Evolutionary conservation across 2,797 vertebrate genomes (phyloP).

Genomic region (Karalla daura): DNA sequence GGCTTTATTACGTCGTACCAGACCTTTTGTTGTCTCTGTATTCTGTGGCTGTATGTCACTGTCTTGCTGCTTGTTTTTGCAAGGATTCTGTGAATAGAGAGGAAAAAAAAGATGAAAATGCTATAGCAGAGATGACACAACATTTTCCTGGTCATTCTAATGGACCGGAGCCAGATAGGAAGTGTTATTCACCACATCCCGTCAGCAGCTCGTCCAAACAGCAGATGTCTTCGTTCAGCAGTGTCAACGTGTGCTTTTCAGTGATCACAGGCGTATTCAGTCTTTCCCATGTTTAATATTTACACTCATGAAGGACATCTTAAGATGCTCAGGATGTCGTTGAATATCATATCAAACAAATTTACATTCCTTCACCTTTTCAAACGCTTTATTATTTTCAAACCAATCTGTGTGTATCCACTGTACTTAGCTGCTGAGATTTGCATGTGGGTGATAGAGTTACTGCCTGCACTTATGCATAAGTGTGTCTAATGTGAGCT

Average conservation of each 20-base stretch:
- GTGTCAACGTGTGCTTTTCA: slow-evolving; percentile 8
- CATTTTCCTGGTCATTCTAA: slow-evolving; percentile 1
- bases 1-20: neutral
- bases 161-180: slow-evolving; percentile 38
- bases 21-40: neutral
- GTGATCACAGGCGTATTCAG: neutral
- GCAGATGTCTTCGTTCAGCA: slow-evolving; percentile 15
- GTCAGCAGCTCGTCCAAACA: slow-evolving; percentile 33
- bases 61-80: neutral
- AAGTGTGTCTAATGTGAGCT: slow-evolving; percentile 5
- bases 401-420: no score
- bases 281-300: neutral
- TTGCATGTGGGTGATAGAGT: neutral
- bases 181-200: slow-evolving; percentile 58
- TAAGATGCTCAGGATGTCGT: neutral
- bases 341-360: neutral
- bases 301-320: neutral
- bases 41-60: neutral
- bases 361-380: slow-evolving; percentile 15
- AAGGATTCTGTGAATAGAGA: neutral
- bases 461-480: neutral
- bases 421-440: neutral
- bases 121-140: neutral
- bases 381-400: neutral
- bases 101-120: neutral